Percentiles rank a stretch among this genome's conserved stretches.
Evolutionary conservation across 2,113 vertebrate genomes (phyloP).

Genomic region (Nesogale talazaci): DNA sequence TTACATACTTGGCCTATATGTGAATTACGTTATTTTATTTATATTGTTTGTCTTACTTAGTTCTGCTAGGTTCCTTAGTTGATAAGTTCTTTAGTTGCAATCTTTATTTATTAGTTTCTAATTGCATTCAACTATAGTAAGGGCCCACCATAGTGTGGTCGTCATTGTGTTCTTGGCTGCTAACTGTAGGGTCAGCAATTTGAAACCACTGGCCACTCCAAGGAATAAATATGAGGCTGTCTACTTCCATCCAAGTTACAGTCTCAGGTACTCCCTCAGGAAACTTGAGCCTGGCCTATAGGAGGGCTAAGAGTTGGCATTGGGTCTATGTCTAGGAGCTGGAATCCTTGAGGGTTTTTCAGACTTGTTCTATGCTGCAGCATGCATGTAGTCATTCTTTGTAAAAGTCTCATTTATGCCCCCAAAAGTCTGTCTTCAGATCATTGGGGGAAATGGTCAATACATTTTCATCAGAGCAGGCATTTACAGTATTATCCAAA

Average conservation of each 20-base stretch:
- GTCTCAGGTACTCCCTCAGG: too few species aligned
- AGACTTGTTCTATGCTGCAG: neutral
- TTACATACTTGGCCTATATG: conserved; percentile 2
- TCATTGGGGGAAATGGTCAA: neutral
- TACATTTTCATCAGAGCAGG: neutral
- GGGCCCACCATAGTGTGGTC: neutral
- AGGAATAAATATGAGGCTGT: too few species aligned
- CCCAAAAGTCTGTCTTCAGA: neutral
- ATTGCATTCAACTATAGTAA: neutral
- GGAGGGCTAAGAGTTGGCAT: too few species aligned
- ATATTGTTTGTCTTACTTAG: neutral
- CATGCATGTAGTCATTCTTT: neutral
- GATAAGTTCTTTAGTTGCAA: neutral
- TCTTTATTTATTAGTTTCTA: conserved; percentile 8
- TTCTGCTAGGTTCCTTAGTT: neutral
- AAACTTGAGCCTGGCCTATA: too few species aligned
- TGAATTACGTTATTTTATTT: neutral
- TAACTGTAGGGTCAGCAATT: too few species aligned
- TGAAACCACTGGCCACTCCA: too few species aligned
- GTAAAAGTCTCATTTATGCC: neutral
- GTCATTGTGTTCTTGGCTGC: too few species aligned
- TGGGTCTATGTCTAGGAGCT: too few species aligned
- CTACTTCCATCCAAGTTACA: too few species aligned
- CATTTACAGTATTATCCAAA: neutral
- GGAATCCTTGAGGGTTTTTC: neutral